Evolutionary conservation across 2,113 vertebrate species (phyloP).

Genomic region (Chloropsis cyanopogon): DNA sequence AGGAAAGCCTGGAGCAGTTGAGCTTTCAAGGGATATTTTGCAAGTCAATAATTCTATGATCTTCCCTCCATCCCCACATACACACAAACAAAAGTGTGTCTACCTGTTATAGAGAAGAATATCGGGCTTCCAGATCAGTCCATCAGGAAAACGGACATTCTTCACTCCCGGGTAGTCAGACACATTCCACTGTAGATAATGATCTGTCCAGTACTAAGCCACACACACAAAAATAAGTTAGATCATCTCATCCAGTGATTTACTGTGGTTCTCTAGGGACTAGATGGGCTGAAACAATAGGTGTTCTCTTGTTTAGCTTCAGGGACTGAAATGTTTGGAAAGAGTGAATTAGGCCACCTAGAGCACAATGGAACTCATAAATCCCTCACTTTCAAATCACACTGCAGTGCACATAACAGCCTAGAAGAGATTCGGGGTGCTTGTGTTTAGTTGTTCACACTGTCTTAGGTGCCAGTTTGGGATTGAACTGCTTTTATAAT

Average conservation of each 20-base stretch:
- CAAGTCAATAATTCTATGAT: not conserved
- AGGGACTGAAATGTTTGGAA: conserved; percentile 1
- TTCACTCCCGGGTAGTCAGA: conserved; percentile 87
- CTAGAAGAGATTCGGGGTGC: not conserved
- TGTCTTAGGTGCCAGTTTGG: not conserved
- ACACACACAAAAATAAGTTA: conserved; percentile 48
- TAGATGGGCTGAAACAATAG: not conserved
- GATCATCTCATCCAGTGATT: not conserved
- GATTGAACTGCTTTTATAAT: not conserved
- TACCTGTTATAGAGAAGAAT: conserved; percentile 98
- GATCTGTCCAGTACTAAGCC: conserved; percentile 86
- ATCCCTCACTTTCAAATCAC: not conserved
- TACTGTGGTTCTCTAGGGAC: not conserved
- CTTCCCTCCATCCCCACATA: not conserved
- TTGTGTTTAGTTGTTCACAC: not conserved
- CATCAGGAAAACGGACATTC: conserved; percentile 86
- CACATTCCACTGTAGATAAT: conserved; percentile 87
- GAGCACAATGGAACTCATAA: not conserved
- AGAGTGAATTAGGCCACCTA: not conserved
- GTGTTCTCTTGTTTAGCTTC: not conserved
- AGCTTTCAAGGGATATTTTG: not conserved
- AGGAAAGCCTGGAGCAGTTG: not conserved
- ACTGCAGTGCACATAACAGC: not conserved
- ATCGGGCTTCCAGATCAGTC: conserved; percentile 94
- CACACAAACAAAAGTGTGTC: not conserved